phyloP scores from a whole-genome alignment of 2,797 vertebrate genomes.

The Leptodactylus fallax region DNA sequence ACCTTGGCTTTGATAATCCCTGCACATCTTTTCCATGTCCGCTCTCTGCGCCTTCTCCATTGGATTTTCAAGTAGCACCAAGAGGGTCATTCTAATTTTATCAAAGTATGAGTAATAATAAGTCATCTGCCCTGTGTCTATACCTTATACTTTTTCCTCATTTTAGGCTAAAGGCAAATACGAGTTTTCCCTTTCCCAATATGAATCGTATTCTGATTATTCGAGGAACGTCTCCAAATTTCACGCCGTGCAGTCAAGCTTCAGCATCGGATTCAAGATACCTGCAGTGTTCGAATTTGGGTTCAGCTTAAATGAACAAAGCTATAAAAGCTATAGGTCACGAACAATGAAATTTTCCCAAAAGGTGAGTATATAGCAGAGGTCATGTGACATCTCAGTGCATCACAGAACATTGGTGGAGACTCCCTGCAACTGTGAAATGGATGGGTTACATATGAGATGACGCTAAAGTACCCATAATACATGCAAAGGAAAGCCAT shows the following conservation, averaged over 20 bases:
- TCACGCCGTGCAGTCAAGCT: conserved; percentile 60
- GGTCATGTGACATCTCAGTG: background rate
- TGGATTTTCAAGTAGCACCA: too few species aligned
- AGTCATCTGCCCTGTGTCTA: background rate
- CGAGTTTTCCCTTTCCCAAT: conserved; percentile 81
- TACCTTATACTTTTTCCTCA: conserved; percentile 44
- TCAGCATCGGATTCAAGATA: conserved; percentile 75
- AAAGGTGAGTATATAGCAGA: conserved; percentile 79
- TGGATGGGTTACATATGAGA: background rate
- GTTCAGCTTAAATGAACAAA: conserved; percentile 69
- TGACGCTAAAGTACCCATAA: too few species aligned
- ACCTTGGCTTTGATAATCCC: too few species aligned
- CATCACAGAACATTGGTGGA: background rate
- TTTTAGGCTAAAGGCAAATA: conserved; percentile 87
- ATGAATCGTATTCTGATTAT: conserved; percentile 83
- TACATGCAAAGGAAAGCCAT: background rate
- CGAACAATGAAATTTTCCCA: conserved; percentile 81
- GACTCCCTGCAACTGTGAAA: background rate
- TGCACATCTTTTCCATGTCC: background rate
- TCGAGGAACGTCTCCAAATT: conserved; percentile 69
- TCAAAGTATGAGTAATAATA: background rate
- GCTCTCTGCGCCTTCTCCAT: background rate
- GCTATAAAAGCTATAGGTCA: conserved; percentile 75
- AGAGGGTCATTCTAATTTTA: too few species aligned
- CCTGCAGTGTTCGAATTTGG: conserved; percentile 74